phyloP scores from a whole-genome alignment of 2,797 vertebrate species.

The Oryzias dopingdopingensis region DNA sequence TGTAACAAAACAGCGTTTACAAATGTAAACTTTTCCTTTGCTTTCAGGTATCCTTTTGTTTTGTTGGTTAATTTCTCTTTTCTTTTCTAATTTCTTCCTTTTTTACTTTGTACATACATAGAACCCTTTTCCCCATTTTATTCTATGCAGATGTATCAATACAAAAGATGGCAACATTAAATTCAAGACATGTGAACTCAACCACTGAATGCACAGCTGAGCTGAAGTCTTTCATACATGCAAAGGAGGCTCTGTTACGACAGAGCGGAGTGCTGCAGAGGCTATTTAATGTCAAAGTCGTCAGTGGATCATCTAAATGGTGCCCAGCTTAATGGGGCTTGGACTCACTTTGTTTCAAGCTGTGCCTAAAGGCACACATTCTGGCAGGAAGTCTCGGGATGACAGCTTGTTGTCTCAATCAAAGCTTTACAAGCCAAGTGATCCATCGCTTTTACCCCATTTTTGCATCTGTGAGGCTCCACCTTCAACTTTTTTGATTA shows the following conservation, averaged over 20 bases:
- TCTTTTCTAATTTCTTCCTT: background rate
- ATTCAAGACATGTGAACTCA: too few relatives aligned
- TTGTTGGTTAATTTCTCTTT: background rate
- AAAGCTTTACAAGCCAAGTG: conserved; percentile 28
- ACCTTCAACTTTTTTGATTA: conserved; percentile 4
- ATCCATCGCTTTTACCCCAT: conserved; percentile 10
- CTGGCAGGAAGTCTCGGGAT: conserved; percentile 37
- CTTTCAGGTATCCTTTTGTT: too few relatives aligned
- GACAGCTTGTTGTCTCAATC: conserved; percentile 26
- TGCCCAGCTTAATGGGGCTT: conserved; percentile 36
- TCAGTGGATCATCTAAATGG: conserved; percentile 50
- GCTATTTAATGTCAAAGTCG: conserved; percentile 49
- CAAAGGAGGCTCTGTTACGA: conserved; percentile 4
- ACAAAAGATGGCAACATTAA: too few relatives aligned
- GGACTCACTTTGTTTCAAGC: conserved; percentile 31
- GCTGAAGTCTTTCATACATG: conserved; percentile 4
- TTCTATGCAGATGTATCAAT: too few relatives aligned
- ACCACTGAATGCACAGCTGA: background rate
- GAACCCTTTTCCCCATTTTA: too few relatives aligned
- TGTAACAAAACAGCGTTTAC: too few relatives aligned
- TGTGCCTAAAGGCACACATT: conserved; percentile 39
- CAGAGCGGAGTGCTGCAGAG: conserved; percentile 12
- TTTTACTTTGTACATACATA: conserved; percentile 1
- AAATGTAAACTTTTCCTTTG: too few relatives aligned
- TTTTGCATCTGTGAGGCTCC: background rate